Base-by-base conservation (phyloP, 2,113 vertebrate species). In the Brachyhypopomus gauderio region DNA sequence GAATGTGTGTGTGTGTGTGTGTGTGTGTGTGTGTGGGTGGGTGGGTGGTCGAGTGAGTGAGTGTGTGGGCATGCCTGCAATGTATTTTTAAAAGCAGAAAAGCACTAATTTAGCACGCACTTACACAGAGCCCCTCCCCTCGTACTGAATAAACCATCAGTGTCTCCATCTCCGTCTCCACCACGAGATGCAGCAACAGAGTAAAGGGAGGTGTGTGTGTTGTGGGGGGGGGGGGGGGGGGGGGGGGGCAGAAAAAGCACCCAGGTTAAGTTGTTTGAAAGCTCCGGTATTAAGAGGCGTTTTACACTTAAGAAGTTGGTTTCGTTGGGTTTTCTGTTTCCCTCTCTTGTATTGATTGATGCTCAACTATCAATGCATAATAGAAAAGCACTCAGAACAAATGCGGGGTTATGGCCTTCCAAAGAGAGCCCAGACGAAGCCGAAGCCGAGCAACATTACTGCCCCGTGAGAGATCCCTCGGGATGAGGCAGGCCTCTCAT, bases 251-350 rank as follows among this genome's bases (percentile, higher is more conserved):
- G 87, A 91, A 89, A 91, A 89, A 91, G 90, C 91, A 90, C 89
- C 87, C 91, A 93, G 93, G 93, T 94, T 94, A 94, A 94, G 93
- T 92, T 94, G 92, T 94, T 93, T 93, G 92, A 94, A 93, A 94
- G 93, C 90, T 84, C 86, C 87, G 90, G 92, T 93, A 93, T 94
- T 94, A 94, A 94, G 93, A 94, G 93, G 91, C 93, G 91, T 94
- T 94, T 94, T 94, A 93, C 93, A 93, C 92, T 94, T 94, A 93
- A 94, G 93, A 94, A 93, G 91, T 93, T 93, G 93, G 92, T 94
- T 94, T 94, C 90, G 88, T 91, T 92, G 90, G 93, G 92, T 92
- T 93, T 93, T 94, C 91, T 92, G 91, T 94, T 94, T 94, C 93
- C 90, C 66, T 81, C 91, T 89, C 78, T 88, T 86, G 90, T 94